Evolutionary conservation across 2,113 vertebrate genomes (phyloP), one percentile per base, ranked within the genome.

Genomic region (Rousettus leschenaultii): DNA sequence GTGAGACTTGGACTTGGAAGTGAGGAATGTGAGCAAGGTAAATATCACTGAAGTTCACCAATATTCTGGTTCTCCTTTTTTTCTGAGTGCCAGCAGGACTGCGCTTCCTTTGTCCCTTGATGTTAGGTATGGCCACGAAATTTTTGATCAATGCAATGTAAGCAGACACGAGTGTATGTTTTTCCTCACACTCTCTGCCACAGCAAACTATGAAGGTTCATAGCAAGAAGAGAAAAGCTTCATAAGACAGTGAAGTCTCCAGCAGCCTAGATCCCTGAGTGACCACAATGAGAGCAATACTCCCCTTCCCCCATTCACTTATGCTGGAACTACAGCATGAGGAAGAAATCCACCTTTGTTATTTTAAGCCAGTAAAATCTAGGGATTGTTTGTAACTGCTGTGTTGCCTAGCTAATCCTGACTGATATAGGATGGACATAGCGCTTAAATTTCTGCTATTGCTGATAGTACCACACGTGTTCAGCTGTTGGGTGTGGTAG

Each of bases 401-500:
- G 12, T 45, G 65, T 70, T 87, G 48, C 61, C 74, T 73, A 40
- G n/a, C 28, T 38, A 61, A 79, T 77, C 43, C 78, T 94, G 63
- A 78, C 26, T 30, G 48, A 70, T n/a, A 35, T 0, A 79, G 24
- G 61, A 90, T 91, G 48, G 55, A 87, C 80, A 66, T 0, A 82
- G 61, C 43, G 57, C 87, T 95, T 90, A 10, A 33, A n/a, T 92
- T 96, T 97, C 79, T 96, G 77, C n/a, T 82, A 19, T 33, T 94
- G 48, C 30, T 85, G 77, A 48, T 74, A 86, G 83, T 43, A 43
- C 55, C 55, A 70, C 53, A 90, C 43, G 30, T 82, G 66, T 78
- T 88, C 89, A 84, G 45, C 38, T 73, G 77, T 68, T 4, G 38
- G 53, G n/a, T 6, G 7, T 80, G 90, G 71, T 35, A 53, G 53